phyloP scores from a whole-genome alignment of 2,888 invertebrate genomes.

The Xanthia togata region DNA sequence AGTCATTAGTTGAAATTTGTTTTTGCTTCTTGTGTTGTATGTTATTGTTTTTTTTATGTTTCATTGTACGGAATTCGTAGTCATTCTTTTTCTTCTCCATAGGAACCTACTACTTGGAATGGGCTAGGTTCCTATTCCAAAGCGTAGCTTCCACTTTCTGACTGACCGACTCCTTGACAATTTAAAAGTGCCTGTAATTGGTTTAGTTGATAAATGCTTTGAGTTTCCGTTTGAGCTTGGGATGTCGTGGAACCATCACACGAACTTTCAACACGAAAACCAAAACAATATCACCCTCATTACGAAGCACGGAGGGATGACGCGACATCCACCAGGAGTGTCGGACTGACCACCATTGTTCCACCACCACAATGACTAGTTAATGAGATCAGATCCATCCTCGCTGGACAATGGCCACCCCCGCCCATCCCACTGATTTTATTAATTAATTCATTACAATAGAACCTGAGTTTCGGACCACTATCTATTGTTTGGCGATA shows the following conservation, averaged over 20 bases:
- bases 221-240: background rate
- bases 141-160: background rate
- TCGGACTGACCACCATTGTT: slow-evolving; percentile 81
- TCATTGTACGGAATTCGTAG: no score
- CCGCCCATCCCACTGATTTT: slow-evolving; percentile 84
- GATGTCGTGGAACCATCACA: background rate
- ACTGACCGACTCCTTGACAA: background rate
- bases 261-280: slow-evolving; percentile 26
- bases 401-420: slow-evolving; percentile 85
- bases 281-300: slow-evolving; percentile 59
- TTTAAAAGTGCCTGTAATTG: background rate
- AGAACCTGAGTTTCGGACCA: slow-evolving; percentile 86
- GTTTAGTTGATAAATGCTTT: background rate
- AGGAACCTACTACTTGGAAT: background rate
- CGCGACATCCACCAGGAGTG: slow-evolving; percentile 75
- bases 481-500: slow-evolving; percentile 82
- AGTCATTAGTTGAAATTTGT: no score
- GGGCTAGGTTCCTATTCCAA: background rate
- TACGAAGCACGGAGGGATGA: slow-evolving; percentile 64
- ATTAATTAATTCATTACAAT: slow-evolving; percentile 90
- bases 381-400: slow-evolving; percentile 90
- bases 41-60: no score
- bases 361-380: slow-evolving; percentile 87
- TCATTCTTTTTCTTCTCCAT: background rate
- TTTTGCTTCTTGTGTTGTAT: no score